Base-by-base conservation (phyloP, 2,113 vertebrate species). In the Alectura lathami region DNA sequence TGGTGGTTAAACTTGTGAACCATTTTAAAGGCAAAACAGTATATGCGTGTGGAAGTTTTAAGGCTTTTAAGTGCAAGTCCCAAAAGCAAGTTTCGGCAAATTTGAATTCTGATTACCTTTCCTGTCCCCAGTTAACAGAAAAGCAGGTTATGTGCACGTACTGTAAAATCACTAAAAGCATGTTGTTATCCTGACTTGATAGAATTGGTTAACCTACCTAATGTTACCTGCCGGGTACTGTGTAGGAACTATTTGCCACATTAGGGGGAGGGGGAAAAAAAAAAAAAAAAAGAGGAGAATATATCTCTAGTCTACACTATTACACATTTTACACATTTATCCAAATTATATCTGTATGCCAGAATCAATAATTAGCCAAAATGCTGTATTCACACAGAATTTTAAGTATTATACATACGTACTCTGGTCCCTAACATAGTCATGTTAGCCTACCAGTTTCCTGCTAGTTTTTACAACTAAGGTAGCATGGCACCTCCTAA, bases 81-180 rank as follows among this genome's bases (percentile, higher is more conserved):
- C 97, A 96, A 51, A 64, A 96, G 97, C 80, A 86, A 97, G 38
- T 95, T 98, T 96, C n/a, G 38, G 86, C 47, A 94, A 96, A 97
- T 96, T 97, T 97, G 93, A 96, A 97, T 98, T 96, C 97, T 86
- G 94, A 97, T 98, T 97, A 97, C 94, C 82, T 96, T 96, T 97
- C 84, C 88, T 30, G 32, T 95, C 56, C 88, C 78, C 91, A 97
- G 95, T 97, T 97, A 97, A 75, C 51, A 88, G 86, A 89, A 96
- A 98, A 97, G 92, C 95, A 96, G 96, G 97, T 97, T 97, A 97
- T 93, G 88, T 90, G 93, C 96, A 95, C 83, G n/a, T 84, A 96
- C 60, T 89, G 94, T 93, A 91, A 94, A 74, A 72, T 83, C 83
- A 73, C 86, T 83, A 45, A 91, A 82, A 83, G 76, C 74, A 53